Base-by-base conservation (phyloP, 1,140 invertebrate species). In the Heliothis virescens region DNA sequence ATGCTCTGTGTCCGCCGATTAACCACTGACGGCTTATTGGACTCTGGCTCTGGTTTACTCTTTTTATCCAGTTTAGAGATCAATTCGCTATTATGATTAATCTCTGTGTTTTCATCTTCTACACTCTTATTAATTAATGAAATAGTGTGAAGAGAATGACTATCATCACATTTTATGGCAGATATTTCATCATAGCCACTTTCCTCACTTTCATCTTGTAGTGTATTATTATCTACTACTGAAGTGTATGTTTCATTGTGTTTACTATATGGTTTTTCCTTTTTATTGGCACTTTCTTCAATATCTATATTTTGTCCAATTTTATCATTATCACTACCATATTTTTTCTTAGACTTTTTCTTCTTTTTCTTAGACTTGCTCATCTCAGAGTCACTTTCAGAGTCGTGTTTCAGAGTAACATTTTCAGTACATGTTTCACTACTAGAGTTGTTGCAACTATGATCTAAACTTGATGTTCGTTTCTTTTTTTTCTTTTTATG, bases 301-400 rank as follows among this genome's bases (percentile, higher is more conserved):
- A 59, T 7, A 7, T 59, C 41, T 12, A 60, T 47, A n/a, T 48
- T 60, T 3, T 74, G 55, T 12, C 57, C 59, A 62, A 47, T 29
- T 4, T 53, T 13, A 3, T 53, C 15, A 65, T 53, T 21, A 16
- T 75, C 57, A 71, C 47, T 72, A 34, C 48, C 16, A 13, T 21
- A 52, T 72, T 15, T 76, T 63, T 65, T 78, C 69, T 80, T 83
- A 29, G 47, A 59, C 63, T 79, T 80, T 16, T 74, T 67, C 72
- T 83, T 89, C 55, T 86, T 90, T 80, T 87, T 87, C 79, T 85
- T 87, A 21, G 53, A 71, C 82, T 86, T 63, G 65, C 15, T 59
- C 41, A 29, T 29, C 26, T 80, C 65, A 5, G 16, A 55, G 48
- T 75, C 34, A 55, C 26, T 48, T 47, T 67, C 60, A 52, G 48